Base-by-base conservation (phyloP, 1,140 invertebrate species). In the Drosophila subobscura region DNA sequence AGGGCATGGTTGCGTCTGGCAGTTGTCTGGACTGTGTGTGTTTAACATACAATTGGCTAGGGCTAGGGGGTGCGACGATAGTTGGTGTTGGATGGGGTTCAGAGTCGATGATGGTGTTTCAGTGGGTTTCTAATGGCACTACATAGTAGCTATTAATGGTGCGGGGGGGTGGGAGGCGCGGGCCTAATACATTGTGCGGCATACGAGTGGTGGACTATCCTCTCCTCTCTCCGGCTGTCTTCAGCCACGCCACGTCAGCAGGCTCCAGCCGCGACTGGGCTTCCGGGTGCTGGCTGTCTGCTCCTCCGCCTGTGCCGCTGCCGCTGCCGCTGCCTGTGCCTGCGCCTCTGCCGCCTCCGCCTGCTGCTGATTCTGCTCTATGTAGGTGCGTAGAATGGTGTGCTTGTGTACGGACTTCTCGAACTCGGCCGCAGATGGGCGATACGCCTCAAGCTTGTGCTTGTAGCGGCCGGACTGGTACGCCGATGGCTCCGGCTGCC, bases 171-270 rank as follows among this genome's bases (percentile, higher is more conserved):
- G 49, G 0, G 5, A 4, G 60, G 72, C 80, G 73, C 73, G 63
- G 73, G 79, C 84, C 83, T 88, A 88, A 88, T 88, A 88, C 83
- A 89, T 88, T 89, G 75, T 70, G 84, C 79, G 83, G 83, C 83
- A 79, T 72, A 45, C 53, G 46, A 25, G 10, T 12, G 8, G 29
- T 20, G 14, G 22, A n/a, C n/a, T 20, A 37, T 8, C 1, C 29
- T 49, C 16, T 20, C 16, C 16, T 20, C 33, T 37, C 3, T 3
- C 20, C 12, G 29, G 50, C 5, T 0, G 16, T 8, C 4, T 40
- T 55, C 70, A 91, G 45, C 90, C 90, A 27, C 90, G 89, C 90
- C 90, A 91, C 33, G 86, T 89, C 54, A 90, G 53, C 7, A 91
- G 59, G 53, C 90, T 91, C 89, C 89, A 91, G 44, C 89, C 89